A percentile compares a stretch with the other conserved stretches of the same genome.
Conservation (phyloP, 2,888 invertebrate species). For the Epinotia bilunana region DNA sequence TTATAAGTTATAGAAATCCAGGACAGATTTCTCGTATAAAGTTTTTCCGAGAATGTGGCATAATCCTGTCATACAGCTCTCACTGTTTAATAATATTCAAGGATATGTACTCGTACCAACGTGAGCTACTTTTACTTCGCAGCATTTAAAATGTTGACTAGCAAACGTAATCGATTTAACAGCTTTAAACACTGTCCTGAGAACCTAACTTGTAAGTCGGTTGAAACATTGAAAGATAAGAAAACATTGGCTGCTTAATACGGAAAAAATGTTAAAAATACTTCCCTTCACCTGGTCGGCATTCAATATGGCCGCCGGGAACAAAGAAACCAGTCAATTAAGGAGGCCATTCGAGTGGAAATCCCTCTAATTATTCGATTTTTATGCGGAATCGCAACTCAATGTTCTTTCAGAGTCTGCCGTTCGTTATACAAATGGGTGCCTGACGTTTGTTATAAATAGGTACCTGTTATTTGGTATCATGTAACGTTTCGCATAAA, state of each 20-base stretch:
- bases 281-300: conserved; percentile 5
- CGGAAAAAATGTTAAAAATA: background rate
- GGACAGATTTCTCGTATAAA: too few species aligned
- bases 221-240: background rate
- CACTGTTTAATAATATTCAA: too few species aligned
- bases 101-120: too few species aligned
- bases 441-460: background rate
- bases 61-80: too few species aligned
- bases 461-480: too few species aligned
- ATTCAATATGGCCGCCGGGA: background rate
- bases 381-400: conserved; percentile 23
- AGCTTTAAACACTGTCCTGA: too few species aligned
- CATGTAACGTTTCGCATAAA: background rate
- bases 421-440: background rate
- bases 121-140: too few species aligned
- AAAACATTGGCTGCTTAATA: background rate
- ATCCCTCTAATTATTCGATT: conserved; percentile 32
- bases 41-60: too few species aligned
- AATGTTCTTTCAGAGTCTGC: background rate
- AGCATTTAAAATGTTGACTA: too few species aligned
- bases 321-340: conserved; percentile 39
- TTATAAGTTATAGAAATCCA: too few species aligned
- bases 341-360: conserved; percentile 26
- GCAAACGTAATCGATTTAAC: background rate
- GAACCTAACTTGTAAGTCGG: background rate